Base-by-base conservation (phyloP, 2,797 vertebrate genomes). In the Dryobates pubescens region DNA sequence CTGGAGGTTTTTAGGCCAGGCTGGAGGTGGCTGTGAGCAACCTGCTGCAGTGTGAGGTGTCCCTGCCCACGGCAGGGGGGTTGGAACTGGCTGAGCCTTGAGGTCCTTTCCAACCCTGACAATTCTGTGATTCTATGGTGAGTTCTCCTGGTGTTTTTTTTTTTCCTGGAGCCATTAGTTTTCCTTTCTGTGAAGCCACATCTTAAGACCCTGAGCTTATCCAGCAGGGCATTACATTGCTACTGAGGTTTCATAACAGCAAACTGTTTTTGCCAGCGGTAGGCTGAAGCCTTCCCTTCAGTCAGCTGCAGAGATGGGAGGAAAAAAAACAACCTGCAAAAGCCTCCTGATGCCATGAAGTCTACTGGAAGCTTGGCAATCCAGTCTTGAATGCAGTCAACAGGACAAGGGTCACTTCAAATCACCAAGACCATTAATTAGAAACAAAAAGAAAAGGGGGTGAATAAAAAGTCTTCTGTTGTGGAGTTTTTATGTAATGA, bases 321-420 rank as follows among this genome's bases (percentile, higher is more conserved):
- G 57, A 38, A 94, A n/a, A 93, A 86, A 96, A 95, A 91, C 76
- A 93, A 94, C 82, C 67, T 88, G 79, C 38, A 65, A 91, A 92
- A 89, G 64, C 49, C 58, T 88, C 82, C 54, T 61, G 82, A 91
- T 96, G 91, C 82, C 82, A 72, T 38, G 4, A 88, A 92, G 76
- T 86, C 87, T 89, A 75, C 64, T 45, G 47, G 59, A 4, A 2
- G 81, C 76, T 82, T 81, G 59, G 85, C 56, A 89, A 41, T 75
- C 88, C 67, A 67, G n/a, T 26, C 32, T 92, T 92, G 92, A 94
- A 94, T 91, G 88, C 73, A 91, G 82, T 64, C 89, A 61, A 54
- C 34, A 79, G 30, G 71, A 83, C 91, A 90, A 56, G n/a, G 82
- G 82, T 82, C 89, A 88, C 63, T 56, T 87, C 61, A 81, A 41